Percentiles rank a stretch among this genome's conserved stretches.
These are phyloP conservation scores for Sebastes dallii DNA, from an alignment of 2,797 vertebrate species.

Conservation along the genomic window DNA sequence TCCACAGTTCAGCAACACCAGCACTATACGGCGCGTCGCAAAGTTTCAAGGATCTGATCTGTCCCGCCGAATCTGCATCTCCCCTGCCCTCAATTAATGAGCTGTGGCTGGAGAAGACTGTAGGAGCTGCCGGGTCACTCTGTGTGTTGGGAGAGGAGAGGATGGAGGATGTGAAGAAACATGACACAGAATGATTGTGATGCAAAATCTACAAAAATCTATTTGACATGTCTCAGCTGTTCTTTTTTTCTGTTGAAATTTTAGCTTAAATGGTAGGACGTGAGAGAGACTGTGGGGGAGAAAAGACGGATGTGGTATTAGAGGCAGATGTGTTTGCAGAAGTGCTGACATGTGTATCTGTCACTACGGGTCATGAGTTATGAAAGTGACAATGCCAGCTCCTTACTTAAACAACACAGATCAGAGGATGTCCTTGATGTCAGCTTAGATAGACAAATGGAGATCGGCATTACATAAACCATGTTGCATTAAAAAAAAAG, in stretches of 20 bases:
- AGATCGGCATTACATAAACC: slow-evolving; percentile 53
- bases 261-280: not conserved
- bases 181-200: slow-evolving; percentile 10
- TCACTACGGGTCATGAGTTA: slow-evolving; percentile 63
- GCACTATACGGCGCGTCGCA: slow-evolving; percentile 42
- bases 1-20: slow-evolving; percentile 78
- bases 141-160: slow-evolving; percentile 2
- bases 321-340: slow-evolving; percentile 61
- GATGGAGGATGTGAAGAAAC: slow-evolving; percentile 25
- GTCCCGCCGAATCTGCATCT: slow-evolving; percentile 66
- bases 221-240: slow-evolving; percentile 12
- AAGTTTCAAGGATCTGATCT: slow-evolving; percentile 69
- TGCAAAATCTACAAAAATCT: not conserved
- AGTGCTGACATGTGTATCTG: slow-evolving; percentile 73
- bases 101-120: slow-evolving; percentile 27
- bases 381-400: slow-evolving; percentile 60
- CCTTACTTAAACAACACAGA: slow-evolving; percentile 45
- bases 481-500: slow-evolving; percentile 5
- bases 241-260: slow-evolving; percentile 10
- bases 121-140: slow-evolving; percentile 25
- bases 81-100: slow-evolving; percentile 62
- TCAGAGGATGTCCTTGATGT: slow-evolving; percentile 65
- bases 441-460: slow-evolving; percentile 60
- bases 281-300: not conserved
- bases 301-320: slow-evolving; percentile 20